Percentiles rank a stretch among this genome's conserved stretches.
Conservation (phyloP, 2,113 vertebrate genomes). For the Vulpes ferrilata region DNA sequence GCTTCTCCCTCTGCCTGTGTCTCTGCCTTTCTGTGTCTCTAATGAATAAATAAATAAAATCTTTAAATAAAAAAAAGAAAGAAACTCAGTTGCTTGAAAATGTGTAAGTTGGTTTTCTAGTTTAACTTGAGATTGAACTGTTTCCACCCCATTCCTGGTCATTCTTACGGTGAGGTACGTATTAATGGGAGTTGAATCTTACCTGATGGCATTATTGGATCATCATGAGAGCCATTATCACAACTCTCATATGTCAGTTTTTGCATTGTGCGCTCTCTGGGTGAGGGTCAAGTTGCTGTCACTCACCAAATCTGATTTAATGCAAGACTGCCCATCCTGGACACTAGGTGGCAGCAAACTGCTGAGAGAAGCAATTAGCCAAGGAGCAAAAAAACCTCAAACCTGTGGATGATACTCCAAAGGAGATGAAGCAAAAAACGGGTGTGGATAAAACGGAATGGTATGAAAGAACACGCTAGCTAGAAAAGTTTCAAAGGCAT, state of each 20-base stretch:
- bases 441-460: background rate
- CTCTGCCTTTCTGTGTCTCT: too few species aligned
- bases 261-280: background rate
- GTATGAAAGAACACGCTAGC: background rate
- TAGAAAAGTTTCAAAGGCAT: background rate
- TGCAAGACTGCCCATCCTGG: background rate
- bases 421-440: background rate
- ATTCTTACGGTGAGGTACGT: background rate
- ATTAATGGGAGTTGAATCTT: background rate
- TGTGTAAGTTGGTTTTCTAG: background rate
- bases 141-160: background rate
- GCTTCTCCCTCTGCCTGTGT: too few species aligned
- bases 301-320: background rate
- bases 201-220: background rate
- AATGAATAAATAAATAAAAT: too few species aligned
- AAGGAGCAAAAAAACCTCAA: background rate
- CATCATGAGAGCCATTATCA: background rate
- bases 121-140: background rate
- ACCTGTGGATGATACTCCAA: background rate
- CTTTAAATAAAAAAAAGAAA: too few species aligned
- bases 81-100: background rate
- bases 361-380: slow-evolving; percentile 60
- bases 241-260: background rate
- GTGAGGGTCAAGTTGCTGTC: background rate
- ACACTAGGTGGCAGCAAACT: slow-evolving; percentile 79